These are phyloP conservation scores for Heliconius himera DNA, from an alignment of 1,140 invertebrate species.

Conservation along the genomic window DNA sequence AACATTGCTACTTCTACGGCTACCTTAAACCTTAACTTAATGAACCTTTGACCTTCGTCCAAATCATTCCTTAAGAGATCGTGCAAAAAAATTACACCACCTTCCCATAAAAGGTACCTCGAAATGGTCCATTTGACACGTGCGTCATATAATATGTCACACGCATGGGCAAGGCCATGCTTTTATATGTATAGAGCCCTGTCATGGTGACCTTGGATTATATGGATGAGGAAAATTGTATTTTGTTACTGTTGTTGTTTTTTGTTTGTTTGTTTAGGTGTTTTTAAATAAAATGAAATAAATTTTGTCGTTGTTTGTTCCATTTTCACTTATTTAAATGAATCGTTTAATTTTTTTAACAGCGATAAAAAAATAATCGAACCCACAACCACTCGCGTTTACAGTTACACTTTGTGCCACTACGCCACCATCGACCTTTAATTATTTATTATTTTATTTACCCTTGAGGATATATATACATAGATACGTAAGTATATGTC, in stretches of 20 bases:
- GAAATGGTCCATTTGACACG: conserved; percentile 31
- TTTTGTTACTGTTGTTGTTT: neutral
- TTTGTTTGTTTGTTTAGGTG: no score
- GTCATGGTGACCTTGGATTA: conserved; percentile 28
- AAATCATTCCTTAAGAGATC: neutral
- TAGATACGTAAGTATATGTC: no score
- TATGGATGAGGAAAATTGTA: conserved; percentile 8
- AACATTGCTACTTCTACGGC: neutral
- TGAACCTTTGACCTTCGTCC: neutral
- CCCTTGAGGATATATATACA: no score
- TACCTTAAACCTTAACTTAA: neutral
- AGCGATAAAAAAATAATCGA: no score
- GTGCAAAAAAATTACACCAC: neutral
- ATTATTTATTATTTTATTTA: no score
- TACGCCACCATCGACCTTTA: no score
- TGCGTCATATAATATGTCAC: conserved; percentile 28
- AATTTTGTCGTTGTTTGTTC: no score
- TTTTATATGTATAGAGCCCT: conserved; percentile 39
- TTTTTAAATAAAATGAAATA: no score
- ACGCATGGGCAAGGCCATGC: conserved; percentile 32
- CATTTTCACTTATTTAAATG: no score
- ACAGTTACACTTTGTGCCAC: no score
- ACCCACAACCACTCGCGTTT: no score
- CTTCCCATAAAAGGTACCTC: conserved; percentile 23
- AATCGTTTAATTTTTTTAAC: no score